These are phyloP conservation scores for Ochotona curzoniae DNA, from an alignment of 2,113 vertebrate genomes.

Conservation along the genomic window DNA sequence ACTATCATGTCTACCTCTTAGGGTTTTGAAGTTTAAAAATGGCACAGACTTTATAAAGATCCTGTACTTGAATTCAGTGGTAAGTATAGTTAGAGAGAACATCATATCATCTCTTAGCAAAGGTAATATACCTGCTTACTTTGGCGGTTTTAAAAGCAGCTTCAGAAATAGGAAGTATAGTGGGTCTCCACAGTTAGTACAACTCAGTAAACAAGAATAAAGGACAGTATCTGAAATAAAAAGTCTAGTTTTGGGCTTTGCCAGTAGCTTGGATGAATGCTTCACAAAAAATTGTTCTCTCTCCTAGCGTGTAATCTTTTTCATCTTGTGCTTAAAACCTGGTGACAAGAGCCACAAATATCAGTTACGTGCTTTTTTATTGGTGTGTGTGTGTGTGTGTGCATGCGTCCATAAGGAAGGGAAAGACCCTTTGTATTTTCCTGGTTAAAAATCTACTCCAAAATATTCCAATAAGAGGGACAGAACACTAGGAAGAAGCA, in stretches of 20 bases:
- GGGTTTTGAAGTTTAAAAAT: constrained; percentile 80
- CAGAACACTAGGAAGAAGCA: constrained; percentile 8
- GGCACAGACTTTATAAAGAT: constrained; percentile 73
- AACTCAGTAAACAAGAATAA: constrained; percentile 67
- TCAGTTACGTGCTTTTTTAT: background rate
- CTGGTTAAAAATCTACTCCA: constrained; percentile 11
- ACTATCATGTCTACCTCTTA: constrained; percentile 63
- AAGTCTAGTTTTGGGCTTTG: constrained; percentile 23
- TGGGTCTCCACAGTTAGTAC: constrained; percentile 48
- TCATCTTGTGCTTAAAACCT: constrained; percentile 21
- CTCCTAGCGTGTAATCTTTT: background rate
- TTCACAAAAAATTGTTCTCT: constrained; percentile 30
- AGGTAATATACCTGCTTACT: constrained; percentile 74
- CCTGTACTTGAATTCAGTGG: constrained; percentile 70
- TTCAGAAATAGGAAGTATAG: constrained; percentile 65
- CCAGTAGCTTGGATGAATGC: constrained; percentile 3
- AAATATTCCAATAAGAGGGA: background rate
- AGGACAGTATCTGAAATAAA: constrained; percentile 23
- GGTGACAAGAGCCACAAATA: background rate
- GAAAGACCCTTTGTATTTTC: background rate
- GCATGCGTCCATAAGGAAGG: background rate
- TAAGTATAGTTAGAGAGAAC: constrained; percentile 73
- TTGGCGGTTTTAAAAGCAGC: constrained; percentile 72
- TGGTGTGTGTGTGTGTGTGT: background rate
- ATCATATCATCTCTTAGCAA: constrained; percentile 69